These are phyloP conservation scores for Trichopoda pennipes DNA, from an alignment of 2,888 invertebrate species.

Conservation along the genomic window DNA sequence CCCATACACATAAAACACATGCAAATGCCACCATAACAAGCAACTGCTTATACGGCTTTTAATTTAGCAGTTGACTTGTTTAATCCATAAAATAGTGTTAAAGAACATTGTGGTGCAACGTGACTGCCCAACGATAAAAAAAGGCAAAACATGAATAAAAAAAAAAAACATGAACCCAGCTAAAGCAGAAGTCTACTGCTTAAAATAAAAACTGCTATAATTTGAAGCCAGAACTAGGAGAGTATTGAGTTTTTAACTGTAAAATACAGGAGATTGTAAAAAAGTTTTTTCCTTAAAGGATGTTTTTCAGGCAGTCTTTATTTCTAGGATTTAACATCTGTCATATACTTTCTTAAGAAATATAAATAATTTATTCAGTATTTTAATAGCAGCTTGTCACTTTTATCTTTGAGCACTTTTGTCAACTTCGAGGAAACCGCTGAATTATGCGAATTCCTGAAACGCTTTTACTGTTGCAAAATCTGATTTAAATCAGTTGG, in stretches of 20 bases:
- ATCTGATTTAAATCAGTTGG: too few species aligned
- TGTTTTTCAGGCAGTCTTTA: too few species aligned
- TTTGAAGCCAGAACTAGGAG: conserved; percentile 2
- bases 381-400: too few species aligned
- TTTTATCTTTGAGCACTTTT: too few species aligned
- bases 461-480: too few species aligned
- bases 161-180: neutral
- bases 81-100: conserved; percentile 64
- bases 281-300: too few species aligned
- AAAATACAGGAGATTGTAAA: too few species aligned
- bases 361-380: too few species aligned
- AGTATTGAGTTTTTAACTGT: neutral
- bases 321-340: too few species aligned
- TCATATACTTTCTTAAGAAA: too few species aligned
- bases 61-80: conserved; percentile 68
- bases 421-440: too few species aligned
- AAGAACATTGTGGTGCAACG: conserved; percentile 66
- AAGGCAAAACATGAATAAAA: conserved; percentile 6
- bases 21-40: conserved; percentile 61
- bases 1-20: conserved; percentile 58
- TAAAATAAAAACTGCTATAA: neutral
- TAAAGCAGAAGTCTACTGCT: neutral
- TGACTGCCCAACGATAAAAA: conserved; percentile 51
- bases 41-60: conserved; percentile 67
- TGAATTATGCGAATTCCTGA: too few species aligned